A percentile compares a stretch with the other conserved stretches of the same genome.
Conservation (phyloP, 2,113 vertebrate genomes). For the Hypomesus transpacificus region DNA sequence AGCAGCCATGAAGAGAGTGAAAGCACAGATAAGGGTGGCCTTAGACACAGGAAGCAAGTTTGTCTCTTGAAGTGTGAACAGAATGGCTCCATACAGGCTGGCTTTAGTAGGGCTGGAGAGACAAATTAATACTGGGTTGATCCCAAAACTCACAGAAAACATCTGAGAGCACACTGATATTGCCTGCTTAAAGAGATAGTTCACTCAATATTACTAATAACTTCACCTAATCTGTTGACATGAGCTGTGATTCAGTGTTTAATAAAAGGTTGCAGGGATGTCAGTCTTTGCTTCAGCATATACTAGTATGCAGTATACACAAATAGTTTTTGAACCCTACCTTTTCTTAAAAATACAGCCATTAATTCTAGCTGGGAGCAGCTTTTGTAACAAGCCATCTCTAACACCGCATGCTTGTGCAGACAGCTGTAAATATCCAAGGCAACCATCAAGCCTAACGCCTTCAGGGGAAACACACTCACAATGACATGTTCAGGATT, state of each 20-base stretch:
- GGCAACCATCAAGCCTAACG: neutral
- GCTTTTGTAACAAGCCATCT: conserved; percentile 6
- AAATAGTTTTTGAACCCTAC: too few relatives aligned
- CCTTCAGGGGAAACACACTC: conserved; percentile 59
- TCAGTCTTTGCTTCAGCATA: too few relatives aligned
- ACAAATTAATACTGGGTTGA: conserved; percentile 1
- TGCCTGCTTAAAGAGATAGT: neutral
- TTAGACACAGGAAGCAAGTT: conserved; percentile 89
- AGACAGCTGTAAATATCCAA: neutral
- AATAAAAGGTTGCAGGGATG: too few relatives aligned
- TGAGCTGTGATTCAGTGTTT: too few relatives aligned
- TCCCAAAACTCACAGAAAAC: neutral
- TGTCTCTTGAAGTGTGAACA: conserved; percentile 92
- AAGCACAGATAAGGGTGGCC: conserved; percentile 85
- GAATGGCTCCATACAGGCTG: conserved; percentile 90
- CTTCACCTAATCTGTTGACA: too few relatives aligned
- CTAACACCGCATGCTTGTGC: neutral
- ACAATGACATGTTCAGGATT: conserved; percentile 97
- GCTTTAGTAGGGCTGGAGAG: conserved; percentile 89
- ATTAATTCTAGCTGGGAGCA: neutral
- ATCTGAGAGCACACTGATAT: neutral
- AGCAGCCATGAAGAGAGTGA: conserved; percentile 94
- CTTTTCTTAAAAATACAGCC: too few relatives aligned
- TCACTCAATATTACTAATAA: neutral
- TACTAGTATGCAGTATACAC: too few relatives aligned